These are phyloP conservation scores for Lycaon pictus DNA, from an alignment of 2,113 vertebrate species.

Conservation along the genomic window DNA sequence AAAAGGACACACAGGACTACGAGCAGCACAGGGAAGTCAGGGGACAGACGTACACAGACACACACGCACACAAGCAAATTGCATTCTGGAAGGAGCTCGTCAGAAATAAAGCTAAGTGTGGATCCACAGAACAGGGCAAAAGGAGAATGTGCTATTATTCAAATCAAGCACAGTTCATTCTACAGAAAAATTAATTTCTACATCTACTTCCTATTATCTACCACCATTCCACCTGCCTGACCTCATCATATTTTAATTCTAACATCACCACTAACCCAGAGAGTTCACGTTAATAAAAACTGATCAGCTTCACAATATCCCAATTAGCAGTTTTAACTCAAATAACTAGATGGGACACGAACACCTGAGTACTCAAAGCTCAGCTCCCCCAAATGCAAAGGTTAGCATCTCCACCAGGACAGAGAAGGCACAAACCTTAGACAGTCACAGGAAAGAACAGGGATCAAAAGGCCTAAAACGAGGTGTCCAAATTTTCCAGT, in stretches of 20 bases:
- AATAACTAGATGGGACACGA: accelerated
- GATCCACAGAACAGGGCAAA: too few species aligned
- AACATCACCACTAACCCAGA: neutral
- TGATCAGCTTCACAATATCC: neutral
- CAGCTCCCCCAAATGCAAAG: neutral
- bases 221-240: too few species aligned
- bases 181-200: neutral
- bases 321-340: neutral
- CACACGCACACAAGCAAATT: accelerated
- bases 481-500: neutral
- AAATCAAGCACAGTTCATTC: accelerated
- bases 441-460: neutral
- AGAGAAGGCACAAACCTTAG: neutral
- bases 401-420: too few species aligned
- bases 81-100: accelerated
- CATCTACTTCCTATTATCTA: accelerated
- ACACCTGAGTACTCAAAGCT: neutral
- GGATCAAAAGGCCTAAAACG: neutral
- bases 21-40: neutral
- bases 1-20: neutral
- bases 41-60: accelerated
- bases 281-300: neutral
- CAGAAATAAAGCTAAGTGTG: neutral
- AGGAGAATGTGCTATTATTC: accelerated
- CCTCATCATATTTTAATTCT: neutral